Conservation (phyloP, 2,888 invertebrate species). For the Conomelus anceps region DNA sequence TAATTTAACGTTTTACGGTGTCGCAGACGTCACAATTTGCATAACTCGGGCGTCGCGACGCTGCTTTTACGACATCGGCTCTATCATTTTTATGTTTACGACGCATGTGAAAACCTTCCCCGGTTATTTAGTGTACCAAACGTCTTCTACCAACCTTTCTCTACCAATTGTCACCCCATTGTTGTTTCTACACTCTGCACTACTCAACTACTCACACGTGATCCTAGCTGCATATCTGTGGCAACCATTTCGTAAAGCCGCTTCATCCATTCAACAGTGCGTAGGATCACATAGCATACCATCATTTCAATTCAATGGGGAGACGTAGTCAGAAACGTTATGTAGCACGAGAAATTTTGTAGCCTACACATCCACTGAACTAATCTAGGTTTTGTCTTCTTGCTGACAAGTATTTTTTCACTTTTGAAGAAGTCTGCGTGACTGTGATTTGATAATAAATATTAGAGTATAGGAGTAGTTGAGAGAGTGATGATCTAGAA, state of each 20-base stretch:
- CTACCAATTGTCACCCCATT: constrained; percentile 8
- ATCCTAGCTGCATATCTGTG: not conserved
- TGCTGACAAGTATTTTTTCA: not conserved
- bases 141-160: not conserved
- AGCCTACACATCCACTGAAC: not conserved
- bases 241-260: not conserved
- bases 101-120: constrained; percentile 1
- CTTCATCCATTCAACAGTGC: too few relatives aligned
- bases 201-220: not conserved
- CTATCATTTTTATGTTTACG: constrained; percentile 20
- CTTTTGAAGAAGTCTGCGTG: not conserved
- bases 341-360: too few relatives aligned
- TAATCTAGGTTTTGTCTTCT: not conserved
- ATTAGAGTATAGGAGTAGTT: too few relatives aligned
- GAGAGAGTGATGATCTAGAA: too few relatives aligned
- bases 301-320: not conserved
- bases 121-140: constrained; percentile 18
- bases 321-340: not conserved
- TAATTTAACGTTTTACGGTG: constrained; percentile 29
- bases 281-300: not conserved
- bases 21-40: constrained; percentile 24
- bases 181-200: not conserved
- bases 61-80: constrained; percentile 20
- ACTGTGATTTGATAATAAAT: too few relatives aligned
- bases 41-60: constrained; percentile 22